phyloP scores from a whole-genome alignment of 2,113 vertebrate genomes.

The Potamarius usumacintae region DNA sequence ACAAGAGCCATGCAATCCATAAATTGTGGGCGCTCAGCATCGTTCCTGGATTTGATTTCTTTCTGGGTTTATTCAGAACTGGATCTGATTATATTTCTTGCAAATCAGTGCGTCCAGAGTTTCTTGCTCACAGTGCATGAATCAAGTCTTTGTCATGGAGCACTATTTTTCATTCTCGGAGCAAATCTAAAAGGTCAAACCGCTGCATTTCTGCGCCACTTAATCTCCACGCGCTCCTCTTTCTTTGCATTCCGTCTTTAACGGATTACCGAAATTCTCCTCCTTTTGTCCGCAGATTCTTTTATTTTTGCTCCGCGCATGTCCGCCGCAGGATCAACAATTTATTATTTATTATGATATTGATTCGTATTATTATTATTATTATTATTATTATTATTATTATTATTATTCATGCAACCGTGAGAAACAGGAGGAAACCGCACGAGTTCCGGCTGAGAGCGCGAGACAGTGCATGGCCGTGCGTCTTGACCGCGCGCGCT shows the following conservation, averaged over 20 bases:
- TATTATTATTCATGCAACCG: neutral
- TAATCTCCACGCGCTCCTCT: neutral
- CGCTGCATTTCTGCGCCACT: conserved; percentile 6
- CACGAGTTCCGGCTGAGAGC: neutral
- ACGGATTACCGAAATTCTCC: neutral
- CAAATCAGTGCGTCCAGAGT: conserved; percentile 48
- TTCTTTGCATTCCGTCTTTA: neutral
- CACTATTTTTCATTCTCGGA: neutral
- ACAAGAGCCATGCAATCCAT: conserved; percentile 79
- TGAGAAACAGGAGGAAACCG: neutral
- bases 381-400: neutral
- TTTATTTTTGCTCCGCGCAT: conserved; percentile 10
- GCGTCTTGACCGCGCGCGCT: conserved; percentile 29
- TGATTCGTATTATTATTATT: neutral
- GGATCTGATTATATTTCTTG: neutral
- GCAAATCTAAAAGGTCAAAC: too few species aligned
- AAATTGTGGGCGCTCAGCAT: conserved; percentile 79
- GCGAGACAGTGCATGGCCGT: conserved; percentile 1
- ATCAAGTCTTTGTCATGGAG: conserved; percentile 19
- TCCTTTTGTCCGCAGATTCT: conserved; percentile 5
- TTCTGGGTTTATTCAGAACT: neutral
- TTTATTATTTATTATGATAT: neutral
- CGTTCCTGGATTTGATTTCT: conserved; percentile 43
- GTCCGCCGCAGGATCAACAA: neutral
- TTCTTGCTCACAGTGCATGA: conserved; percentile 40